phyloP scores from a whole-genome alignment of 2,888 invertebrate genomes.

The Sympetrum striolatum region DNA sequence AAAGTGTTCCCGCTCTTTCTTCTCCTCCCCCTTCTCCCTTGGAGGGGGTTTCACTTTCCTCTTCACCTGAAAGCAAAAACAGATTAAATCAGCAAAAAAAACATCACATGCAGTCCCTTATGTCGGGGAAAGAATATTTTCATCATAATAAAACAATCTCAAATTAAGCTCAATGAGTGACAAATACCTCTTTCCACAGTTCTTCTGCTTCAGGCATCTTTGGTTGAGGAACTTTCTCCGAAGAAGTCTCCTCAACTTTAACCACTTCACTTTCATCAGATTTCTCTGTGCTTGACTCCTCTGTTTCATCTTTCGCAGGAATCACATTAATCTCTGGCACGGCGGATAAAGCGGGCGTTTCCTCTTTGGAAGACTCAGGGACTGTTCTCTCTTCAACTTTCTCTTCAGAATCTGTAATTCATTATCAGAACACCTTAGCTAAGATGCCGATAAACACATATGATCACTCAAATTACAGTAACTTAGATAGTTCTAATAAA shows the following conservation, averaged over 20 bases:
- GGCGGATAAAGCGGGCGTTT: neutral
- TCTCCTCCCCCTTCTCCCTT: slow-evolving; percentile 50
- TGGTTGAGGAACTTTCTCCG: neutral
- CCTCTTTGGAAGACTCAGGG: neutral
- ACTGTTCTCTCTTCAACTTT: too few relatives aligned
- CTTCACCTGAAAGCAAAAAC: slow-evolving; percentile 58
- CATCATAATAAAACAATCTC: neutral
- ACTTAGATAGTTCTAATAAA: neutral
- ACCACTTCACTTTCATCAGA: neutral
- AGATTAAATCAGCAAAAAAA: neutral
- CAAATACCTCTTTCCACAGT: slow-evolving; percentile 67
- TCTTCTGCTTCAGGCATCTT: slow-evolving; percentile 56
- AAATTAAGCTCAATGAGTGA: neutral
- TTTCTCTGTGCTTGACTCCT: neutral
- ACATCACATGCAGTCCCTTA: slow-evolving; percentile 23
- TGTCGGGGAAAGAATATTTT: slow-evolving; percentile 26
- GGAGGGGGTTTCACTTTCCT: slow-evolving; percentile 57
- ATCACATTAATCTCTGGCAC: neutral
- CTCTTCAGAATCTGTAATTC: neutral
- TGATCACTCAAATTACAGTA: neutral
- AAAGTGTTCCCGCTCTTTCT: slow-evolving; percentile 48
- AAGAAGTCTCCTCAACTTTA: too few relatives aligned
- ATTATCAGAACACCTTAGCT: neutral
- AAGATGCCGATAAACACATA: neutral
- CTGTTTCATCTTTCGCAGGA: neutral